Evolutionary conservation across 2,113 vertebrate species (phyloP), one percentile per base, ranked within the genome.

Genomic region (Octodon degus): DNA sequence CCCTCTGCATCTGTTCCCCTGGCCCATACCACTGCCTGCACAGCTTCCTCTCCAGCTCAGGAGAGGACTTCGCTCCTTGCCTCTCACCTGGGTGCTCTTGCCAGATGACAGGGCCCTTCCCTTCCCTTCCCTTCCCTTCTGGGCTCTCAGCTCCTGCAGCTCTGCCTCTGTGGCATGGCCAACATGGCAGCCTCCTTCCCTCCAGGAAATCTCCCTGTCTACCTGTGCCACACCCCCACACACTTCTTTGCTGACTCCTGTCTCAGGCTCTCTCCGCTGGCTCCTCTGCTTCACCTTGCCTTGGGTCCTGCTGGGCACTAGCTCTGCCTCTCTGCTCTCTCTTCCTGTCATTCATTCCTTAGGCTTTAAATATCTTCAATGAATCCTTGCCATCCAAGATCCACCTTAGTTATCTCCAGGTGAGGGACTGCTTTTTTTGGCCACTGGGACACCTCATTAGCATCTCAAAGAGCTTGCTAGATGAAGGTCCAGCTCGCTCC

Each of bases 391-490:
- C 6, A 1, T 74, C 50, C 68, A 84, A 65, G 65, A 84, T 30
- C 34, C 37, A 67, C 68, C 40, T 27, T 32, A 37, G 76, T 43
- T 19, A 79, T 65, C 86, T 92, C 68, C 77, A 6, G 90, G 70
- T 50, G 63, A 40, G 74, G 62, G 72, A 14, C 22, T 19, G 16
- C 16, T 58, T 58, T 19, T 80, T 86, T 80, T 77, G 37, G 72
- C 87, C 76, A n/a, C 87, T 81, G 20, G 82, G 65, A n/a, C 85
- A 19, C 65, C 53, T 87, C 67, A 95, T 96, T 95, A 95, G 82
- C 94, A 95, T 95, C 85, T 85, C 92, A 94, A 96, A 96, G 89
- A 96, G 70, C 37, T 77, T 53, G 19, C 88, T 43, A 74, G 84
- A 90, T 12, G 43, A 79, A 37, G 17, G 58, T 65, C 74, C 1